Conservation (phyloP, 2,113 vertebrate species). For the Eubucco bourcierii region DNA sequence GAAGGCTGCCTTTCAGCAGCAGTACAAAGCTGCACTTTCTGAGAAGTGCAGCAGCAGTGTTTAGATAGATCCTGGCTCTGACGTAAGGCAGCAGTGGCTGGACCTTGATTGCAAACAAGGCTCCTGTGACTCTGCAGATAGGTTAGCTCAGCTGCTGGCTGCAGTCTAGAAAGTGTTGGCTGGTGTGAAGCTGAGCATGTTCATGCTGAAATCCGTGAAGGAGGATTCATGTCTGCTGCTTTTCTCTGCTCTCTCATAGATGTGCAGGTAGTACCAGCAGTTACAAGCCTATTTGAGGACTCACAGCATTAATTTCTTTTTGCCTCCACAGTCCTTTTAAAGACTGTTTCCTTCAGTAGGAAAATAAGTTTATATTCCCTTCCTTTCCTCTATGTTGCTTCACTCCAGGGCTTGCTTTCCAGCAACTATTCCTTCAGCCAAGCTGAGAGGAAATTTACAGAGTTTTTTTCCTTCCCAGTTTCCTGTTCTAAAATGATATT, state of each 20-base stretch:
- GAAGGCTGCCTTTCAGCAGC: background rate
- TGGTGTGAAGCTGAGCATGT: background rate
- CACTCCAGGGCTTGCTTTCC: background rate
- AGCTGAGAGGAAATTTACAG: background rate
- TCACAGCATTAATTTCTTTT: background rate
- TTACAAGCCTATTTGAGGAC: background rate
- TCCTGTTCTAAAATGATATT: background rate
- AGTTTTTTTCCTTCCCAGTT: background rate
- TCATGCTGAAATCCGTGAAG: background rate
- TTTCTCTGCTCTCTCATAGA: background rate
- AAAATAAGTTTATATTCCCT: background rate
- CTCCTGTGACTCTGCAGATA: background rate
- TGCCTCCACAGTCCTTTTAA: background rate
- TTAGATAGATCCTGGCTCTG: conserved; percentile 8
- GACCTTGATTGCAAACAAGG: conserved; percentile 37
- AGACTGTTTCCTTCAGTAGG: background rate
- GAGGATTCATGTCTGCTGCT: background rate
- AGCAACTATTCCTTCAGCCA: background rate
- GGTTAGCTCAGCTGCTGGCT: background rate
- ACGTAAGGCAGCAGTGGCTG: background rate
- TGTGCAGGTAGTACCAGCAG: background rate
- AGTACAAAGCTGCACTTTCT: background rate
- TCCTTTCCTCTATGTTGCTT: background rate
- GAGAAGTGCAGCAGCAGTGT: background rate
- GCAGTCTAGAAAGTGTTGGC: background rate